Base-by-base conservation (phyloP, 2,888 invertebrate species). In the Sinopyrophorus schimmeli region DNA sequence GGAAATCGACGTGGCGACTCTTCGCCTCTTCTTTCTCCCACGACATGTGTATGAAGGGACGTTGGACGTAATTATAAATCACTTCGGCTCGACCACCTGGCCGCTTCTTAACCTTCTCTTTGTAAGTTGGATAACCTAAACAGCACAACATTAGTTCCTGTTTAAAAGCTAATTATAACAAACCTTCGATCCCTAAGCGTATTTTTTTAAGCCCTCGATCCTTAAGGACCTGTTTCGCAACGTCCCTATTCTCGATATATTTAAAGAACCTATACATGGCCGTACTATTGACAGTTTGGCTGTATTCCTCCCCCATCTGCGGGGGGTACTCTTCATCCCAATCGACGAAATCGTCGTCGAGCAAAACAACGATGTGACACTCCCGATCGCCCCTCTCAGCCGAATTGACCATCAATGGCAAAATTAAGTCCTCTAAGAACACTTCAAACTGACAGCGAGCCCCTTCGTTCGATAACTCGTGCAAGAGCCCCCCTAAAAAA, bases 21-120 rank as follows among this genome's bases (percentile, higher is more conserved):
- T 97, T 96, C 0, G 97, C 98, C 67, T 99, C 99, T 68, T 99
- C 99, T 66, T 99, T 99, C 71, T 99, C 99, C 99, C 99, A 99
- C 0, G 95, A 95, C 91, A 95, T 94, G 69, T 97, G 95, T 40
- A 99, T 92, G 74, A 99, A 99, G 0, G 99, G 99, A 1, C 99
- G 80, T 71, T 99, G 99, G 0, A 99, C 98, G 73, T 99, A 99
- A 76, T 98, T 99, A 77, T 99, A 99, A 58, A 99, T 97, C 2
- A 98, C 93, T 76, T 99, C 98, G 0, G 96, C 90, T 2, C 96
- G 79, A 0, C 94, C 94, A 1, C 97, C 97, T 0, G 96, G 92
- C 11, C 98, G 80, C 67, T 92, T 89, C 74, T 95, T 94, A 1
- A 99, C 88, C 72, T 99, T 99, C 71, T 99, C 99, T 70, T 98